These are phyloP conservation scores for Acyrthosiphon pisum DNA, from an alignment of 1,140 invertebrate genomes.

Conservation along the genomic window DNA sequence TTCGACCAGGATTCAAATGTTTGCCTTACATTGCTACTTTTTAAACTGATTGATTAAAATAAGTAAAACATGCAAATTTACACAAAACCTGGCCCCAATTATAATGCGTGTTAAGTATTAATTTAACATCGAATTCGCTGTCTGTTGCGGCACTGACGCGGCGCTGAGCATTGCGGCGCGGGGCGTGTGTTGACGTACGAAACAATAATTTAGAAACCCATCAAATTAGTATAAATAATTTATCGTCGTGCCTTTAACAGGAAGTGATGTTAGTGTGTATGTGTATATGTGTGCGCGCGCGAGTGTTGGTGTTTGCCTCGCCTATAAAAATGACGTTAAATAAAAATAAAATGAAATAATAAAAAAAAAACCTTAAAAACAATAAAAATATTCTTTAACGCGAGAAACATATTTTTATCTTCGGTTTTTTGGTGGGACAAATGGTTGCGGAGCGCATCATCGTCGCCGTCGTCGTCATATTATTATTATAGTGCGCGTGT, in stretches of 20 bases:
- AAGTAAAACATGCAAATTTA: neutral
- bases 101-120: neutral
- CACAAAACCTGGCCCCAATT: neutral
- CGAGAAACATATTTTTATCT: constrained; percentile 51
- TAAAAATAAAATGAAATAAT: constrained; percentile 19
- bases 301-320: constrained; percentile 11
- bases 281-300: neutral
- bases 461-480: constrained; percentile 30
- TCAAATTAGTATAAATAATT: constrained; percentile 55
- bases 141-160: neutral
- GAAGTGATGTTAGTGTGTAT: neutral
- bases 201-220: constrained; percentile 42
- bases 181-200: constrained; percentile 39
- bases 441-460: constrained; percentile 3
- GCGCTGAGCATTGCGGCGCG: neutral
- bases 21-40: neutral
- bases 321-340: constrained; percentile 52
- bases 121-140: neutral
- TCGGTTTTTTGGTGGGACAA: constrained; percentile 26
- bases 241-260: constrained; percentile 31
- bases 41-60: neutral
- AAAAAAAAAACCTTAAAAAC: constrained; percentile 46
- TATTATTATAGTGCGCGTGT: constrained; percentile 21
- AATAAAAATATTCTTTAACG: constrained; percentile 47
- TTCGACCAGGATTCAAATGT: neutral